phyloP scores from a whole-genome alignment of 2,888 invertebrate genomes.

The Neria commutata region DNA sequence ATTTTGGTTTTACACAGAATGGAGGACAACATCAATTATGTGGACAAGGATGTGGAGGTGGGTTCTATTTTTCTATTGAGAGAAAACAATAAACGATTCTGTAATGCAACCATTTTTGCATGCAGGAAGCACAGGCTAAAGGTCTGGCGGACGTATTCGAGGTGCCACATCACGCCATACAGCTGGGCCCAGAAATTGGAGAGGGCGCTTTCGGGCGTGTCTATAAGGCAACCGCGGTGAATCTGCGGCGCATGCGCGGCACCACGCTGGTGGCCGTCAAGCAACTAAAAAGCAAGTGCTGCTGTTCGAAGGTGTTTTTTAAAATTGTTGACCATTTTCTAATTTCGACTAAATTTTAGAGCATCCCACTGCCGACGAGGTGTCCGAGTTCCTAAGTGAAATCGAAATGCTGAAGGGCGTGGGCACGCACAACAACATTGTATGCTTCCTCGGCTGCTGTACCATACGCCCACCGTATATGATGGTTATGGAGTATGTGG shows the following conservation, averaged over 20 bases:
- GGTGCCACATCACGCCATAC: constrained; percentile 51
- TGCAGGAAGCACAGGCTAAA: constrained; percentile 51
- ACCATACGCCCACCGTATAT: constrained; percentile 72
- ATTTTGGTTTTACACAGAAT: constrained; percentile 47
- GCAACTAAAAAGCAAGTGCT: constrained; percentile 71
- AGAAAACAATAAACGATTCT: too few relatives aligned
- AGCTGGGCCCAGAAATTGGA: constrained; percentile 66
- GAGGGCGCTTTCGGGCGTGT: constrained; percentile 80
- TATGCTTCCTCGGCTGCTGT: constrained; percentile 75
- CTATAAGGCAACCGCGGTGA: constrained; percentile 69
- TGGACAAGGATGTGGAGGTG: constrained; percentile 67
- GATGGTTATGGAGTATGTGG: constrained; percentile 79
- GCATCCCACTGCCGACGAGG: constrained; percentile 66
- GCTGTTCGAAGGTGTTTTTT: not conserved
- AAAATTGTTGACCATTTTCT: not conserved
- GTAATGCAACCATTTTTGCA: not conserved
- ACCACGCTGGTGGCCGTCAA: constrained; percentile 74
- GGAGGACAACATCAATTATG: constrained; percentile 67
- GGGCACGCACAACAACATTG: constrained; percentile 78
- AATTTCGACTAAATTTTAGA: constrained; percentile 57
- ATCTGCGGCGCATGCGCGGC: constrained; percentile 63
- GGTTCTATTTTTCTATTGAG: not conserved
- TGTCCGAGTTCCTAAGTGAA: constrained; percentile 76
- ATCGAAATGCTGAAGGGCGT: constrained; percentile 79
- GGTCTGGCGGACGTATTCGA: constrained; percentile 55